These are phyloP conservation scores for Leptothorax acervorum DNA, from an alignment of 2,888 invertebrate genomes.

Conservation along the genomic window DNA sequence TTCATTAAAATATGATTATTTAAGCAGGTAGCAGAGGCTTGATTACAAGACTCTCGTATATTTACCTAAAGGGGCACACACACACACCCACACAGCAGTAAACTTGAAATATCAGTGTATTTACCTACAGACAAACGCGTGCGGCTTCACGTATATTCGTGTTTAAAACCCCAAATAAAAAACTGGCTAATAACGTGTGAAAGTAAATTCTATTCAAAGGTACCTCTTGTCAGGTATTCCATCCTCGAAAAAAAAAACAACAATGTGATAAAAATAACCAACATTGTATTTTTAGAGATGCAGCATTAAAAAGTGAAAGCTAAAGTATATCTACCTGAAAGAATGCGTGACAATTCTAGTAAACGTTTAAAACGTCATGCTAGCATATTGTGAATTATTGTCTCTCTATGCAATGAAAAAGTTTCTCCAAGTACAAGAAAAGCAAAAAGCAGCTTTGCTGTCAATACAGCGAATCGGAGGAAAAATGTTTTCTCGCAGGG, in stretches of 20 bases:
- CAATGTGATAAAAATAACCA: background rate
- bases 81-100: background rate
- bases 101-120: slow-evolving; percentile 41
- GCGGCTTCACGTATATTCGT: background rate
- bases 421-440: background rate
- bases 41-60: slow-evolving; percentile 25
- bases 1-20: slow-evolving; percentile 42
- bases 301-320: slow-evolving; percentile 3
- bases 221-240: background rate
- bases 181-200: background rate
- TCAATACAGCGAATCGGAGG: background rate
- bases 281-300: background rate
- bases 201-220: slow-evolving; percentile 12
- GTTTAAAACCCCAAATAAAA: background rate
- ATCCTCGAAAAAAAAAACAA: background rate
- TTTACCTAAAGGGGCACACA: slow-evolving; percentile 2
- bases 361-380: background rate
- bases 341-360: background rate
- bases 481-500: slow-evolving; percentile 14
- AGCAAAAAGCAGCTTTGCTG: background rate
- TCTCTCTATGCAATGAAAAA: background rate
- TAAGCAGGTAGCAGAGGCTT: slow-evolving; percentile 16
- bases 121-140: background rate
- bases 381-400: too few species aligned
- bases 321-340: background rate